A percentile compares a stretch with the other conserved stretches of the same genome.
Evolutionary conservation across 2,888 invertebrate species (phyloP).

Genomic region (Helobdella robusta): DNA sequence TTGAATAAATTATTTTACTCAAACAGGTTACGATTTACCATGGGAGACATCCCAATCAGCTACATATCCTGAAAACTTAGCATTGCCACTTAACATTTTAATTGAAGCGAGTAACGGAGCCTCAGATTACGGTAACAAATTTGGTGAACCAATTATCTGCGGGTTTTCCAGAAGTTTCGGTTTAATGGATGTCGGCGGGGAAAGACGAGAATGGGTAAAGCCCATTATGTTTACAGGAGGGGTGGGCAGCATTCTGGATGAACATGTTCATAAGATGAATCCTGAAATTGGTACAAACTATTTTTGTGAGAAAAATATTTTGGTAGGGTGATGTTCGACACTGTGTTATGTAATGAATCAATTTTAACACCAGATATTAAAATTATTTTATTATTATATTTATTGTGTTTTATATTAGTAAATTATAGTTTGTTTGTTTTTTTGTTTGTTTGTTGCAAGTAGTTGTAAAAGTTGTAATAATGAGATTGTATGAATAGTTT

Average conservation of each 20-base stretch:
- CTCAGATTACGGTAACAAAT: slow-evolving; percentile 97
- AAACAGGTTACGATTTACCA: slow-evolving; percentile 67
- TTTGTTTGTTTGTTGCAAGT: too few species aligned
- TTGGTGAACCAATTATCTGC: slow-evolving; percentile 75
- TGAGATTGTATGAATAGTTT: too few species aligned
- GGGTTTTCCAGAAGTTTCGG: slow-evolving; percentile 70
- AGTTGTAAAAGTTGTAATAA: too few species aligned
- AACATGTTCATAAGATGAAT: slow-evolving; percentile 66
- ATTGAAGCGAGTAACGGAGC: slow-evolving; percentile 95
- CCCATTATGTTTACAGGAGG: slow-evolving; percentile 99
- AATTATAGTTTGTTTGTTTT: too few species aligned
- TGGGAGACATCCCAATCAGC: slow-evolving; percentile 73
- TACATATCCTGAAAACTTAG: slow-evolving; percentile 77
- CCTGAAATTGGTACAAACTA: slow-evolving; percentile 71
- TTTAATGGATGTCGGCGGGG: slow-evolving; percentile 52
- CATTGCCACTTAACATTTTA: slow-evolving; percentile 74
- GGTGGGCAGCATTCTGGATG: slow-evolving; percentile 76
- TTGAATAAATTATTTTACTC: not conserved
- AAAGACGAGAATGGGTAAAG: slow-evolving; percentile 84
- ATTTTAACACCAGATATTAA: too few species aligned
- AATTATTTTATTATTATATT: too few species aligned
- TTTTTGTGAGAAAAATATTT: too few species aligned
- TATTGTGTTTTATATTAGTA: too few species aligned
- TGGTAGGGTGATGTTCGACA: too few species aligned
- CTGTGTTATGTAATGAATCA: too few species aligned